Percentiles rank a stretch among this genome's conserved stretches.
phyloP scores from a whole-genome alignment of 2,113 vertebrate genomes.

The Riparia riparia region DNA sequence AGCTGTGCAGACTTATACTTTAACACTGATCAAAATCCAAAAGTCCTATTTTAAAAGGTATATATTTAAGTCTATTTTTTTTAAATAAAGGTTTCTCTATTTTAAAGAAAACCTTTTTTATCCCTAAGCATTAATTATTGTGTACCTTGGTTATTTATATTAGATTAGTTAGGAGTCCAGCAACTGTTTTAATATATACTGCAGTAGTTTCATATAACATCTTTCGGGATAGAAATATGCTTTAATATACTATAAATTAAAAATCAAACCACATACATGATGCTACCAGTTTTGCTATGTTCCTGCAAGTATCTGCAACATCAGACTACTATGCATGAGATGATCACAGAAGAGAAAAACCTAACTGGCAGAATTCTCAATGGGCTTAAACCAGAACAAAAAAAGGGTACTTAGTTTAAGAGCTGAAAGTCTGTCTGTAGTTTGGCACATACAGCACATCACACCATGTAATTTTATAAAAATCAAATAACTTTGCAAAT shows the following conservation, averaged over 20 bases:
- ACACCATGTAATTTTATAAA: slow-evolving; percentile 51
- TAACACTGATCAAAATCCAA: neutral
- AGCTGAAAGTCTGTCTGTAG: slow-evolving; percentile 46
- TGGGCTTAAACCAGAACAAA: slow-evolving; percentile 60
- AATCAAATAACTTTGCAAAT: slow-evolving; percentile 61
- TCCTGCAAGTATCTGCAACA: slow-evolving; percentile 64
- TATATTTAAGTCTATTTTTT: neutral
- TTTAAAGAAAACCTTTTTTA: neutral
- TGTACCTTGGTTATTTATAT: slow-evolving; percentile 3
- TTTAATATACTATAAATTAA: slow-evolving; percentile 62
- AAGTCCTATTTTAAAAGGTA: neutral
- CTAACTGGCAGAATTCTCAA: slow-evolving; percentile 52
- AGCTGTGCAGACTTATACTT: neutral
- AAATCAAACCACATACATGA: slow-evolving; percentile 66
- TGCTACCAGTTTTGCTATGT: slow-evolving; percentile 54
- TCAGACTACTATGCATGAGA: slow-evolving; percentile 28
- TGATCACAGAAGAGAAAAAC: slow-evolving; percentile 62
- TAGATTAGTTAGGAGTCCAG: neutral
- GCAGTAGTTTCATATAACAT: neutral
- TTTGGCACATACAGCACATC: slow-evolving; percentile 14
- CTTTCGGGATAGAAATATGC: neutral
- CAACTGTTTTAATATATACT: slow-evolving; percentile 5
- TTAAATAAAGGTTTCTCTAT: neutral
- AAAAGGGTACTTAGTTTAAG: slow-evolving; percentile 52
- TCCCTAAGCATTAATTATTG: neutral